Evolutionary conservation across 2,797 vertebrate species (phyloP), one percentile per base, ranked within the genome.

Genomic region (Echiichthys vipera): DNA sequence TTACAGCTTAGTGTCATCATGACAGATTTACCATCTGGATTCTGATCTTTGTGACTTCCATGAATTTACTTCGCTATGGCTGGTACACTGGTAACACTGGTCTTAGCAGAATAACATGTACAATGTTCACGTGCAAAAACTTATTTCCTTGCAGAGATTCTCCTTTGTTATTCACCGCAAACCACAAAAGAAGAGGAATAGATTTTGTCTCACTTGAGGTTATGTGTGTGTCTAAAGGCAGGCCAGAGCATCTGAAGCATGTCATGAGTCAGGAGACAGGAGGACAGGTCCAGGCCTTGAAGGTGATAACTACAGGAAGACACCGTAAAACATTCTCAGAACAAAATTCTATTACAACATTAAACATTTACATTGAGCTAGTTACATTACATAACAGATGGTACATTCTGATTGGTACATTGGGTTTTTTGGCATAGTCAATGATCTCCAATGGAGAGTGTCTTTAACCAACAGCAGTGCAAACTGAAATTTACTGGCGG

Each of bases 221-320:
- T 91, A 46, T 51, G 94, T 55, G 96, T 94, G 42, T 96, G 95
- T 71, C 94, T 92, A 65, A 99, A 94, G 74, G 98, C 94, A 0
- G 97, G 96, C 74, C 73, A 77, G 47, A 99, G 94, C 1, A 93
- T 95, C 63, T 81, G 88, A 54, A 99, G 80, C 79, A 95, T 90
- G 11, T 92, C 64, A 0, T 90, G 67, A 27, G 94, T 96, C 17
- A 99, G 91, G 74, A 97, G 94, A 83, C 98, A 99, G 45, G 95
- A 96, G 22, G 95, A 96, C 62, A 99, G 91, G 91, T 98, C 95
- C 86, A 98, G 94, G 70, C 96, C 94, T 1, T 97, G 88, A 64
- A 99, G 92, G 7, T 91, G 87, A 2, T 89, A 94, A 62, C 91
- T 93, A 9, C 89, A 73, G 12, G 7, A 53, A 34, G 47, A 70